These are phyloP conservation scores for Lasioglossum villosulum DNA, from an alignment of 2,888 invertebrate genomes.

Conservation along the genomic window DNA sequence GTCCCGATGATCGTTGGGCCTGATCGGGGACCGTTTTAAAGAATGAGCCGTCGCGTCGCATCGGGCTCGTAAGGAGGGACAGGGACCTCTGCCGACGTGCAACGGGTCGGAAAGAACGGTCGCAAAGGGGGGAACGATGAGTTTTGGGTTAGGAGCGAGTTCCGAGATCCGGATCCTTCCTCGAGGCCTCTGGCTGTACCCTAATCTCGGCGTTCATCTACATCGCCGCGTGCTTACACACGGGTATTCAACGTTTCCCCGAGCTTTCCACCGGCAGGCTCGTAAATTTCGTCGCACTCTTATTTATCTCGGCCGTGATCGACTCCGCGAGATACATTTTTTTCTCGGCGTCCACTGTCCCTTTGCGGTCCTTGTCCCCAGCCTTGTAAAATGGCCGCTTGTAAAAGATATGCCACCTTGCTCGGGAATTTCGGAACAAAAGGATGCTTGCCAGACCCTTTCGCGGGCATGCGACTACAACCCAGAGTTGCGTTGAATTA, in stretches of 20 bases:
- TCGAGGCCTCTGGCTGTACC: constrained; percentile 37
- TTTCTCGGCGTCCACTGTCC: constrained; percentile 19
- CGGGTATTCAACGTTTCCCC: constrained; percentile 63
- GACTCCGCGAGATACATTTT: constrained; percentile 67
- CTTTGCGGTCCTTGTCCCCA: constrained; percentile 31
- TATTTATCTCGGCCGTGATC: constrained; percentile 76
- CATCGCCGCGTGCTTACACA: constrained; percentile 69
- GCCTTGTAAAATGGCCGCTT: constrained; percentile 41
- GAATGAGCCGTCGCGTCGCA: constrained; percentile 59
- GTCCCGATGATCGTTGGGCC: constrained; percentile 48
- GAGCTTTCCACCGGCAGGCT: constrained; percentile 72
- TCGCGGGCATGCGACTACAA: constrained; percentile 2
- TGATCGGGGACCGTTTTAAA: constrained; percentile 64
- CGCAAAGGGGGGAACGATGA: constrained; percentile 35
- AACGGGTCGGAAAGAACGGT: constrained; percentile 60
- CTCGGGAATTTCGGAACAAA: constrained; percentile 62
- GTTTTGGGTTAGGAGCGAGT: constrained; percentile 59
- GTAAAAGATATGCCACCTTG: constrained; percentile 54
- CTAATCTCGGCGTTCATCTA: constrained; percentile 72
- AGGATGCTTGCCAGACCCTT: constrained; percentile 25
- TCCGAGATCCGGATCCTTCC: constrained; percentile 62
- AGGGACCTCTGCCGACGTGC: constrained; percentile 68
- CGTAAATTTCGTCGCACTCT: constrained; percentile 77
- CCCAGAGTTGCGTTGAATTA: too few species aligned
- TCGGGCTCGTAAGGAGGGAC: constrained; percentile 50